These are phyloP conservation scores for Shargacucullia verbasci DNA, from an alignment of 2,888 invertebrate species.

Conservation along the genomic window DNA sequence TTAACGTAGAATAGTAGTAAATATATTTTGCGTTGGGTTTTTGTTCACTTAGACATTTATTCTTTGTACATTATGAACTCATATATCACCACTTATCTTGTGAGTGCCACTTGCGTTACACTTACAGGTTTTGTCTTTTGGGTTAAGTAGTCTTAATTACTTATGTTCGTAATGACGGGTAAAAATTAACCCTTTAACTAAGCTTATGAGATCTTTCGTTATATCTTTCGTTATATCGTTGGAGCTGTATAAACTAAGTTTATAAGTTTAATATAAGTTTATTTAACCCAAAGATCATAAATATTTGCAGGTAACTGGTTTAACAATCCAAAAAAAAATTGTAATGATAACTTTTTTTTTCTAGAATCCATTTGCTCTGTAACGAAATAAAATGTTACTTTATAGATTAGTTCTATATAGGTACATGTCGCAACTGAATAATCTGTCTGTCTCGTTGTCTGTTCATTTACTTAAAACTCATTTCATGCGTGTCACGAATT, in stretches of 20 bases:
- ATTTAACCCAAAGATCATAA: no score
- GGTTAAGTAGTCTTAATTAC: constrained; percentile 35
- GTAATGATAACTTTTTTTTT: neutral
- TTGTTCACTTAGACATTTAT: constrained; percentile 11
- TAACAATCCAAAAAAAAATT: no score
- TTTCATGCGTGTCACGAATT: constrained; percentile 15
- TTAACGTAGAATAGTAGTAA: no score
- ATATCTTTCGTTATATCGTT: neutral
- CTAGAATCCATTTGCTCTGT: neutral
- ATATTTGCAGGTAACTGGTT: no score
- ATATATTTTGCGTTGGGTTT: neutral
- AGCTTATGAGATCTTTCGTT: constrained; percentile 11
- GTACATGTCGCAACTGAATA: no score
- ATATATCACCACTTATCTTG: constrained; percentile 20
- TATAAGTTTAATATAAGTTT: no score
- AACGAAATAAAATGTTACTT: no score
- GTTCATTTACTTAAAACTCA: no score
- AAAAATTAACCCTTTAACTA: constrained; percentile 19
- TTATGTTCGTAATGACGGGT: constrained; percentile 7
- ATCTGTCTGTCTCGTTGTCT: no score
- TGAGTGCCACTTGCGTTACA: constrained; percentile 11
- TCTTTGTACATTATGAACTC: constrained; percentile 7
- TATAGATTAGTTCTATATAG: no score
- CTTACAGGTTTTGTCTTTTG: constrained; percentile 12
- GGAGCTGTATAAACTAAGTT: no score